Conservation (phyloP, 1,140 invertebrate species). For the Drosophila orena region DNA sequence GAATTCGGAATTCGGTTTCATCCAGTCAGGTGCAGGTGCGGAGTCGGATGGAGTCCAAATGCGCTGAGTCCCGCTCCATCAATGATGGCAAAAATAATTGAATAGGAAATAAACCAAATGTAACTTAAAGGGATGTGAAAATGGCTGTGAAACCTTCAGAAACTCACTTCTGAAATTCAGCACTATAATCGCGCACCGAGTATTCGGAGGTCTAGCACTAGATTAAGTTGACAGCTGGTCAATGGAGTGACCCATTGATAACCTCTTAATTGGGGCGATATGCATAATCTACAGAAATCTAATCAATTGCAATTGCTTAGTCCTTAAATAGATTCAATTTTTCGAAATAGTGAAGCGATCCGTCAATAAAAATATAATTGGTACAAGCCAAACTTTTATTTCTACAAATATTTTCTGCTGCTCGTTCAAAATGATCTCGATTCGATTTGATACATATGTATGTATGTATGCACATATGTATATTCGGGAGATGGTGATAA, state of each 20-base stretch:
- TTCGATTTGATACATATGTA: conserved; percentile 9
- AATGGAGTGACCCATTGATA: conserved; percentile 34
- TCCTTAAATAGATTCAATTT: conserved; percentile 8
- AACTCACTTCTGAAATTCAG: conserved; percentile 26
- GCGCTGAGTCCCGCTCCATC: conserved; percentile 19
- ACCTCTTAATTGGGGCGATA: conserved; percentile 13
- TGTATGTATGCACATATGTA: conserved; percentile 10
- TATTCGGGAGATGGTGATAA: conserved; percentile 64
- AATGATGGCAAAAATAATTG: conserved; percentile 19
- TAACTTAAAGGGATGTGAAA: conserved; percentile 1
- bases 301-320: conserved; percentile 19
- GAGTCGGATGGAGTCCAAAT: conserved; percentile 42
- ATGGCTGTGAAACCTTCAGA: conserved; percentile 16
- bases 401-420: conserved; percentile 31
- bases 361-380: too few relatives aligned
- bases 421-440: conserved; percentile 18
- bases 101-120: conserved; percentile 23
- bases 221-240: conserved; percentile 32
- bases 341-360: conserved; percentile 36
- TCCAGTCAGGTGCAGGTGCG: conserved; percentile 60
- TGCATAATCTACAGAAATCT: conserved; percentile 22
- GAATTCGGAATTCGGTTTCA: conserved; percentile 64
- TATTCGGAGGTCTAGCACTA: not conserved
- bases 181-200: conserved; percentile 1
- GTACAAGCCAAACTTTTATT: conserved; percentile 17